Evolutionary conservation across 2,797 vertebrate genomes (phyloP).

Genomic region (Otus scops): DNA sequence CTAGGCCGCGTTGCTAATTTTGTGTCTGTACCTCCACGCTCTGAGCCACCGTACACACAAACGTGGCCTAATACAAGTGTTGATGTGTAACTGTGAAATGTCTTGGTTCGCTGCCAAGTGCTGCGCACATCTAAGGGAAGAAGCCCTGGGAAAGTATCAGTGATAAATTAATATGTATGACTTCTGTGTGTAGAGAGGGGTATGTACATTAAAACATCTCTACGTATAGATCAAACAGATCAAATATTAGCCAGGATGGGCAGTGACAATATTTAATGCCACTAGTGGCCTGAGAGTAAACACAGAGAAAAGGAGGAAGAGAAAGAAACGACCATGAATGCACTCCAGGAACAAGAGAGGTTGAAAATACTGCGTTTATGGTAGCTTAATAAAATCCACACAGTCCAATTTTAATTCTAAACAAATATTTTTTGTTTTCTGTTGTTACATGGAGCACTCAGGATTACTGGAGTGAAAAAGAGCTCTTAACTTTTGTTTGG

Average conservation of each 20-base stretch:
- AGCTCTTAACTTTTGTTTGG: neutral
- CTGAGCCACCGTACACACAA: accelerated
- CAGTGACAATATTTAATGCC: neutral
- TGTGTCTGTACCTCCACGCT: neutral
- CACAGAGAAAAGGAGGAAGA: neutral
- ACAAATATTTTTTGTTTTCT: neutral
- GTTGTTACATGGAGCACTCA: accelerated
- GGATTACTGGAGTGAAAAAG: neutral
- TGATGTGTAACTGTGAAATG: neutral
- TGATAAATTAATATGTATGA: neutral
- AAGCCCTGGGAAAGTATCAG: neutral
- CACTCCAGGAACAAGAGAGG: neutral
- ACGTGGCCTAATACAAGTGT: accelerated
- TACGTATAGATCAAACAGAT: neutral
- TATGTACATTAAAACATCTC: neutral
- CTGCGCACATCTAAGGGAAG: neutral
- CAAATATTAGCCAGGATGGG: neutral
- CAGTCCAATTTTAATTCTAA: neutral
- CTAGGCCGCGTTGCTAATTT: neutral
- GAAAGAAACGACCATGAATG: neutral
- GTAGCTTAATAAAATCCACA: neutral
- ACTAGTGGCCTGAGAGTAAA: neutral
- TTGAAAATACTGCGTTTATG: neutral
- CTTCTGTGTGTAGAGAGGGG: neutral
- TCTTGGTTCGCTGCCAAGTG: neutral